Percentiles rank a stretch among this genome's conserved stretches.
Evolutionary conservation across 2,113 vertebrate species (phyloP).

Genomic region (Sinocyclocheilus anophthalmus): DNA sequence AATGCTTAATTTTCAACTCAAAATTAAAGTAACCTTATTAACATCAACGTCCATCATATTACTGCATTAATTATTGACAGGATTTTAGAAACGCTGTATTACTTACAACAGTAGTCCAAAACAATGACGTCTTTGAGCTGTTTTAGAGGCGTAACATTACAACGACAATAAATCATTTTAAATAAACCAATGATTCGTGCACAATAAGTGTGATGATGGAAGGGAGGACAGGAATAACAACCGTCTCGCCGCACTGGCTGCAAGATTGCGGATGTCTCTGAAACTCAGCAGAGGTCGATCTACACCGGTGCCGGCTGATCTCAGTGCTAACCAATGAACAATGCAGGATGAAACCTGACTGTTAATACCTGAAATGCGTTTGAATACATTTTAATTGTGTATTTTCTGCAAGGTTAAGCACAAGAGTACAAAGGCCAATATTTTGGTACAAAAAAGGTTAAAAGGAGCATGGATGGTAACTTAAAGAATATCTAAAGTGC

Average conservation of each 20-base stretch:
- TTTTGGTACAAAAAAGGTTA: neutral
- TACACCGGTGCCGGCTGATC: neutral
- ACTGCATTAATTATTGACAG: neutral
- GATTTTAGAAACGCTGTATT: neutral
- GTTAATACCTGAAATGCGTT: neutral
- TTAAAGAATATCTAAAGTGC: constrained; percentile 9
- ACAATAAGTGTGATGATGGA: neutral
- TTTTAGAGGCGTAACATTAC: neutral
- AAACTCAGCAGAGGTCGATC: neutral
- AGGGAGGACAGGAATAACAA: constrained; percentile 2
- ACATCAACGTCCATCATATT: neutral
- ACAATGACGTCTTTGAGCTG: neutral
- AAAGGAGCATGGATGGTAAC: neutral
- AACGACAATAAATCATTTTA: neutral
- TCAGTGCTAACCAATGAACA: neutral
- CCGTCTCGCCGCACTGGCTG: neutral
- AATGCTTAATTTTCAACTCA: neutral
- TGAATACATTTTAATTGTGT: constrained; percentile 26
- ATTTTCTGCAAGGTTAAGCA: constrained; percentile 24
- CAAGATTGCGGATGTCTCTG: neutral
- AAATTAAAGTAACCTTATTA: neutral
- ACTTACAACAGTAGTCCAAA: neutral
- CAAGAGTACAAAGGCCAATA: constrained; percentile 5
- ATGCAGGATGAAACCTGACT: constrained; percentile 3
- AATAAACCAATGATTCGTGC: neutral